phyloP scores from a whole-genome alignment of 2,113 vertebrate genomes.

The Murina feae region DNA sequence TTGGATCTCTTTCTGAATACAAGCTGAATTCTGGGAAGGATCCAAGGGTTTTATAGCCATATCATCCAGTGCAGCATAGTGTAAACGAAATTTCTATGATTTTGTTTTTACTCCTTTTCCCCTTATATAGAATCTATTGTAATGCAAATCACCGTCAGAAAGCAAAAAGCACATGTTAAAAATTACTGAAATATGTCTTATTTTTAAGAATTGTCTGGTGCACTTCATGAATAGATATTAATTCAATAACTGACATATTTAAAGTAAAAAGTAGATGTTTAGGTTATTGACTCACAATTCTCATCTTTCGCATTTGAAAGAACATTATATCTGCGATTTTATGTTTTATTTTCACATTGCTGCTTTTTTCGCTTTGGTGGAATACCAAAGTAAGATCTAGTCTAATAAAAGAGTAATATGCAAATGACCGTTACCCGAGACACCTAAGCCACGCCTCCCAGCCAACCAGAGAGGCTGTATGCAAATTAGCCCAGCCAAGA shows the following conservation, averaged over 20 bases:
- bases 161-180: neutral
- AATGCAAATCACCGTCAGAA: neutral
- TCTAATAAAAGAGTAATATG: no score
- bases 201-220: neutral
- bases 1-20: conserved; percentile 72
- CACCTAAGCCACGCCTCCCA: no score
- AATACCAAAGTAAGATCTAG: neutral
- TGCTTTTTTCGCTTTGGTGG: neutral
- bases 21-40: conserved; percentile 59
- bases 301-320: neutral
- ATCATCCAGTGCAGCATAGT: conserved; percentile 41
- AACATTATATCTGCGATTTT: neutral
- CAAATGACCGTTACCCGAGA: no score
- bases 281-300: neutral
- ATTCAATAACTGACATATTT: neutral
- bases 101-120: neutral
- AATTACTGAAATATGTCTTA: neutral
- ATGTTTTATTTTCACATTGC: neutral
- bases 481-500: no score
- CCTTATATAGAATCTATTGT: neutral
- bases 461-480: no score
- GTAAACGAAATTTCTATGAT: neutral
- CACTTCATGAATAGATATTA: neutral
- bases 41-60: conserved; percentile 45
- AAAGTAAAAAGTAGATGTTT: neutral